These are phyloP conservation scores for Anagrus nilaparvatae DNA, from an alignment of 1,140 invertebrate genomes.

Conservation along the genomic window DNA sequence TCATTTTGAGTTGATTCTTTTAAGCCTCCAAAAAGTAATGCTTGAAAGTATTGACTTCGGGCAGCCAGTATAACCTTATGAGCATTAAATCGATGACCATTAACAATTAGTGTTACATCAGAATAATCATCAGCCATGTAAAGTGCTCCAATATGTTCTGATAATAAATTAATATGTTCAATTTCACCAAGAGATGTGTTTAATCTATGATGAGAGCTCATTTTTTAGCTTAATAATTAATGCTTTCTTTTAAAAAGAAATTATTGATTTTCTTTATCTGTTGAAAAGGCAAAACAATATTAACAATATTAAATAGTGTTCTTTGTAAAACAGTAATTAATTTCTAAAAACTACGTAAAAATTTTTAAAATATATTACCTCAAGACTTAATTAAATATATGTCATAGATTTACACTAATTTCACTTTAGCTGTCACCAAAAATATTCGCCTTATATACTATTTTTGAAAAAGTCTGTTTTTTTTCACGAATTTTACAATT, in stretches of 20 bases:
- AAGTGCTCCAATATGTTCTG: constrained; percentile 71
- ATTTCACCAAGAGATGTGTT: constrained; percentile 30
- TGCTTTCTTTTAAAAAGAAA: neutral
- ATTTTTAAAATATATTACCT: neutral
- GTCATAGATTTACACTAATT: no score
- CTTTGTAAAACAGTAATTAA: neutral
- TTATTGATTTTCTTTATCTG: neutral
- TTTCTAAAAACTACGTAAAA: neutral
- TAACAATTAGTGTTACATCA: constrained; percentile 83
- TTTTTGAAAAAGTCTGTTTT: no score
- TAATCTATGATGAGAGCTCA: constrained; percentile 31
- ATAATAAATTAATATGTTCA: constrained; percentile 40
- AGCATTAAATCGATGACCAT: constrained; percentile 70
- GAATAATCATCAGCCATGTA: constrained; percentile 82
- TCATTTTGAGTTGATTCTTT: constrained; percentile 70
- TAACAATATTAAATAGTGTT: neutral
- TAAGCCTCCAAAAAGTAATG: constrained; percentile 84
- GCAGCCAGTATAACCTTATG: constrained; percentile 89
- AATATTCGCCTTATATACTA: no score
- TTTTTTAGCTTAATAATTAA: constrained; percentile 14
- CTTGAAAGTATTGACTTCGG: constrained; percentile 89
- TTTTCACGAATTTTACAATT: no score
- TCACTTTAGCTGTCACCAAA: no score
- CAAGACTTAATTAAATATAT: neutral
- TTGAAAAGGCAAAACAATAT: neutral